Base-by-base conservation (phyloP, 64 coral and sea anemone species). In the Hydrozoanthus tunicans region DNA sequence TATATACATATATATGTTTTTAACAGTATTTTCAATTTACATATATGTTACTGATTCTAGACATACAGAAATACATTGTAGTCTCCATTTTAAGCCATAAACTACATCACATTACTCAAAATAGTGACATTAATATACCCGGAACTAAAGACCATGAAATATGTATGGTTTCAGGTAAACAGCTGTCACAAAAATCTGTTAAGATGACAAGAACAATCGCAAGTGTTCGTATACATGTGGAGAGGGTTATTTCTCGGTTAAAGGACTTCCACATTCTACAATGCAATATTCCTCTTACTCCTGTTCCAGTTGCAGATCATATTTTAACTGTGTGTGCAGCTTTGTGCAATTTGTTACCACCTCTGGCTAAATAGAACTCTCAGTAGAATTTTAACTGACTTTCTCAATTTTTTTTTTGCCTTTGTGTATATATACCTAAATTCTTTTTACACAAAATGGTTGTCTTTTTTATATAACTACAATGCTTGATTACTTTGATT, bases 191-290 rank as follows among this genome's bases (percentile, higher is more conserved):
- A 64, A 85, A 79, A 79, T 79, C 77, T 79, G 77, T 58, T 3
- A 79, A 79, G 77, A 12, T 14, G 14, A 85, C 59, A 70, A 85
- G 66, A 85, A 26, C 27, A 85, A 70, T 85, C 51, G 81, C 81
- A 67, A 85, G 66, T 85, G 61, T 85, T 51, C 26, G 81, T 67
- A 85, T 85, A 26, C 81, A 85, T 70, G 81, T 85, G 66, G 81
- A 85, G 61, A 85, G 81, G 52, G 81, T 60, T 64, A 85, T 85
- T 17, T 51, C 53, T 51, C 13, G 20, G 13, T 7, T 85, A 59
- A 85, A 85, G 81, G 66, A 25, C 61, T 85, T 85, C 81, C 25
- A 59, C 9, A 85, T 85, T 15, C 81, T 85, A 15, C 61, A 85
- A 13, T 15, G 66, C 81, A 85, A 64, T 53, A 83, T 81, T 23